Evolutionary conservation across 2,888 invertebrate species (phyloP), one percentile per base, ranked within the genome.

Genomic region (Sarcophaga subvicina): DNA sequence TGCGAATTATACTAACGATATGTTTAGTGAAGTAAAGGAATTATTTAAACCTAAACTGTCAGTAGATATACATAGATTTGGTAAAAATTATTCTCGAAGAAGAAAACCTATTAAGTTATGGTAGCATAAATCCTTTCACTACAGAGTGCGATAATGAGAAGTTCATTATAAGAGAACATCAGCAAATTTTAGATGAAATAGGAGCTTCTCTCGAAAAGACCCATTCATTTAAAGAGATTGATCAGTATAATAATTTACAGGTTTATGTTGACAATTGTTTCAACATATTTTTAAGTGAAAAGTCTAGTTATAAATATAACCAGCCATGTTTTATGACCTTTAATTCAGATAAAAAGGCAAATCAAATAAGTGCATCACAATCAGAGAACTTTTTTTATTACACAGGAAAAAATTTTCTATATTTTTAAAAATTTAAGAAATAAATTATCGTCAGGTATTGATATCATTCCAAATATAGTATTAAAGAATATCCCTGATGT

Each of bases 211-310:
- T 77, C 4, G 79, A 71, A 71, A 63, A 47, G 12, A 60, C 37
- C 59, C 59, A 67, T 12, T 66, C 59, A 14, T 69, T 60, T 37
- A 77, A 77, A 69, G 71, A 80, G 37, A 80, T 80, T 64, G 71
- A 80, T 22, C n/a, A 25, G 25, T 22, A 22, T 22, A 25, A 25
- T 25, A 25, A 25, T 25, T 25, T 3, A 25, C 25, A 25, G 60
- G 49, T 81, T 62, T 69, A 81, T 37, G 69, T 81, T 66, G 72
- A 69, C 62, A 69, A 75, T 62, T 47, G 80, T 49, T 81, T 81
- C 80, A 60, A 60, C 67, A 73, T 69, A 47, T 73, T 81, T 72
- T 69, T 75, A 63, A 37, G 12, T 64, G 37, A 70, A 59, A 77
- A 82, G 63, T 27, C 67, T 49, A 20, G 17, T 37, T 75, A 81